A percentile compares a stretch with the other conserved stretches of the same genome.
Conservation (phyloP, 2,888 invertebrate species). For the Gibbula magus region DNA sequence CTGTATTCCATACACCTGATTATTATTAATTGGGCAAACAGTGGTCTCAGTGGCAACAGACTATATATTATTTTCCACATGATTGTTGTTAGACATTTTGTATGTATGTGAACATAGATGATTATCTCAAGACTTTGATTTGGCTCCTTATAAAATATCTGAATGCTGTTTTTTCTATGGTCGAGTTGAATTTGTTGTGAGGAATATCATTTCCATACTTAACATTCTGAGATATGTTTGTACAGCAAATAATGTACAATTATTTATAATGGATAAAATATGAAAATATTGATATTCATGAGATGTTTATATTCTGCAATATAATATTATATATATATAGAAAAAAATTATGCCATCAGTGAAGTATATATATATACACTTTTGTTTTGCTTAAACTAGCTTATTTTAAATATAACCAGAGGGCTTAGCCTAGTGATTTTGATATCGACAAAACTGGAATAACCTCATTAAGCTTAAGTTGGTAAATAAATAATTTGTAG, state of each 20-base stretch:
- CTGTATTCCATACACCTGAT: slow-evolving; percentile 18
- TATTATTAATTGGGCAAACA: neutral
- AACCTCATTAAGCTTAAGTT: too few relatives aligned
- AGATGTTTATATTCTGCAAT: slow-evolving; percentile 23
- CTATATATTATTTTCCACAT: slow-evolving; percentile 8
- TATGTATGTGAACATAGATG: slow-evolving; percentile 22
- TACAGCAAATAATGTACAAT: slow-evolving; percentile 10
- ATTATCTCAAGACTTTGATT: slow-evolving; percentile 10
- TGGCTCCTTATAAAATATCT: neutral
- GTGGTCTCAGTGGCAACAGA: slow-evolving; percentile 7
- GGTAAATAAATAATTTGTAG: too few relatives aligned
- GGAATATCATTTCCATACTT: slow-evolving; percentile 14
- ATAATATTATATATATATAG: neutral
- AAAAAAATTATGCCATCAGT: too few relatives aligned
- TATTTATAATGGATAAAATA: slow-evolving; percentile 15
- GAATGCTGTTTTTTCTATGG: slow-evolving; percentile 1
- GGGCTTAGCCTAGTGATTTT: too few relatives aligned
- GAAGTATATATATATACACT: too few relatives aligned
- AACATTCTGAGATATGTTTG: slow-evolving; percentile 16
- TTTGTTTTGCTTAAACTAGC: too few relatives aligned
- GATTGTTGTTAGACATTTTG: slow-evolving; percentile 14
- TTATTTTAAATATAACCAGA: too few relatives aligned
- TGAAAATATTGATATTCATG: slow-evolving; percentile 7
- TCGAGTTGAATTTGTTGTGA: slow-evolving; percentile 17
- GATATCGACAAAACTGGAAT: too few relatives aligned